Evolutionary conservation across 2,797 vertebrate species (phyloP), one percentile per base, ranked within the genome.

Genomic region (Tiaroga cobitis): DNA sequence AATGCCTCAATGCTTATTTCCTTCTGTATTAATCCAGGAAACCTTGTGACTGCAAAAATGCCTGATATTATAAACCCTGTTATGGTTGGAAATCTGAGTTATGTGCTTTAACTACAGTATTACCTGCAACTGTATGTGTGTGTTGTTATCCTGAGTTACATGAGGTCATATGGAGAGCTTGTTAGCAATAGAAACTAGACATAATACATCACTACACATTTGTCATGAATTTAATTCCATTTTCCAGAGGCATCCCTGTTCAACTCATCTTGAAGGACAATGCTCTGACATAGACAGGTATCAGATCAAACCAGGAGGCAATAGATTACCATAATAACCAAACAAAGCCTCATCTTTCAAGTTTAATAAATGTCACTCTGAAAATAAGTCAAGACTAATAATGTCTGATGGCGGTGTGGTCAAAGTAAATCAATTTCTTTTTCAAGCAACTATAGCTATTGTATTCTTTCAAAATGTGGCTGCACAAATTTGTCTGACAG

Each of bases 291-390:
- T 80, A 85, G 65, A 72, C 73, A 70, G 72, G 54, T 77, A 34
- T 80, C 63, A 16, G 49, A 75, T 65, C 8, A 46, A 80, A 67
- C 65, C 26, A n/a, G 59, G 56, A 72, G 72, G 70, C 73, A 69
- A 41, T 68, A 63, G 29, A 85, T 78, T 83, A 78, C 34, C 46
- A 56, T 74, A 65, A 82, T 49, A 86, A 32, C 51, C 72, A 82
- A 86, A 84, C 81, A 80, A 86, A 73, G 89, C 77, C 69, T 81
- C 32, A 46, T 70, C 77, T 86, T 37, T 82, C 74, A 65, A 49
- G 29, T 8, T 69, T 29, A 21, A 80, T 87, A 49, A 83, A 74
- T 54, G 19, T 82, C 75, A 80, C 26, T 8, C 29, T 67, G 19
- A 80, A 85, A 72, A 80, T 69, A 78, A 78, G 80, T 67, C 43